phyloP scores from a whole-genome alignment of 2,113 vertebrate species.

The Promerops cafer region DNA sequence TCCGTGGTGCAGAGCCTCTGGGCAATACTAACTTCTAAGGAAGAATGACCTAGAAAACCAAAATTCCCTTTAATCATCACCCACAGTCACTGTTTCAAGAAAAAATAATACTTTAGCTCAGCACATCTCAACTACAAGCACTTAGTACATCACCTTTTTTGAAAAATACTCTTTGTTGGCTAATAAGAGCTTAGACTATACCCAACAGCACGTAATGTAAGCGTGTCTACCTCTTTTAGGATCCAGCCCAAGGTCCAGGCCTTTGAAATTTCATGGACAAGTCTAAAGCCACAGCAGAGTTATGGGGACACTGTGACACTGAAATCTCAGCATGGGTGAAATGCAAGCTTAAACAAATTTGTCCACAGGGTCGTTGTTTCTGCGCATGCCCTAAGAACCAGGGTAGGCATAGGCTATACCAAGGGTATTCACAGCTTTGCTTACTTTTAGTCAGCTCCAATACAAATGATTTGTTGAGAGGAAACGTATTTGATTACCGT shows the following conservation, averaged over 20 bases:
- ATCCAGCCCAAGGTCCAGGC: background rate
- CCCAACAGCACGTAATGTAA: background rate
- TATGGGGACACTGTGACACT: background rate
- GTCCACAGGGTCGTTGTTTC: accelerated
- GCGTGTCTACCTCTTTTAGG: background rate
- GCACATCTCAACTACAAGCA: background rate
- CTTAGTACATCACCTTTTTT: background rate
- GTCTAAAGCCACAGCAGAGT: background rate
- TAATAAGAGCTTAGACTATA: background rate
- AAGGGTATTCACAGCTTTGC: background rate
- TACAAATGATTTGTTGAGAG: background rate
- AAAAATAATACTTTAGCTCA: background rate
- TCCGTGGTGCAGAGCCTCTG: accelerated
- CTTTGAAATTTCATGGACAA: background rate
- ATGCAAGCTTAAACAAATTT: background rate
- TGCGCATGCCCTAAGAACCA: background rate
- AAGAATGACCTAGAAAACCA: background rate
- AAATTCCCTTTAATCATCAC: background rate
- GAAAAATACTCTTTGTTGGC: background rate
- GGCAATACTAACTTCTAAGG: background rate
- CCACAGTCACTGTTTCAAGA: background rate
- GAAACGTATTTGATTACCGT: background rate
- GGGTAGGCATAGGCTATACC: background rate
- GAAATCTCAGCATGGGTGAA: background rate
- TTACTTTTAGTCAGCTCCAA: background rate